phyloP scores from a whole-genome alignment of 2,797 vertebrate genomes.

The Ciconia nigra region DNA sequence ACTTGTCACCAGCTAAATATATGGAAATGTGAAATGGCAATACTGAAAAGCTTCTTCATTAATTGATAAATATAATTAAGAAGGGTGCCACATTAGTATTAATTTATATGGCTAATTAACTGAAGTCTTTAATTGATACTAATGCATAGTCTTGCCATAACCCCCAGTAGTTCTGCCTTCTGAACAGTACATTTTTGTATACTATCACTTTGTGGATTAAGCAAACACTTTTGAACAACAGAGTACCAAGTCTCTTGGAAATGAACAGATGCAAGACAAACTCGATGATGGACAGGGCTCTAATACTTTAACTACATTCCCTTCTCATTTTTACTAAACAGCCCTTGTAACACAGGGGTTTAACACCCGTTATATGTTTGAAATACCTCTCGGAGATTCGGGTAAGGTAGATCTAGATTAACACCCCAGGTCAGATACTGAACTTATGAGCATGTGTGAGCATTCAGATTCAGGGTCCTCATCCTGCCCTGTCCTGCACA shows the following conservation, averaged over 20 bases:
- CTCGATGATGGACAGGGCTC: not conserved
- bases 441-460: not conserved
- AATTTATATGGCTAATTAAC: constrained; percentile 73
- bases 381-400: not conserved
- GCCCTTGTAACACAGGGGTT: not conserved
- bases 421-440: not conserved
- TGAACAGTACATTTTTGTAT: not conserved
- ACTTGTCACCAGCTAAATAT: not conserved
- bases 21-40: constrained; percentile 21
- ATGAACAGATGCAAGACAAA: not conserved
- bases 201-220: not conserved
- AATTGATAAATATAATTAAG: constrained; percentile 76
- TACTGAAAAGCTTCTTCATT: constrained; percentile 53
- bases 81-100: constrained; percentile 66
- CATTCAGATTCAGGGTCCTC: not conserved
- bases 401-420: not conserved
- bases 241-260: not conserved
- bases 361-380: not conserved
- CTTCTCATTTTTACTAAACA: not conserved
- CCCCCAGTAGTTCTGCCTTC: not conserved
- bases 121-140: constrained; percentile 26
- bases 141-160: not conserved
- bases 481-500: not conserved
- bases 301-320: not conserved
- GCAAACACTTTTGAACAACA: not conserved